Evolutionary conservation across 2,888 invertebrate genomes (phyloP).

Genomic region (Papilio demoleus): DNA sequence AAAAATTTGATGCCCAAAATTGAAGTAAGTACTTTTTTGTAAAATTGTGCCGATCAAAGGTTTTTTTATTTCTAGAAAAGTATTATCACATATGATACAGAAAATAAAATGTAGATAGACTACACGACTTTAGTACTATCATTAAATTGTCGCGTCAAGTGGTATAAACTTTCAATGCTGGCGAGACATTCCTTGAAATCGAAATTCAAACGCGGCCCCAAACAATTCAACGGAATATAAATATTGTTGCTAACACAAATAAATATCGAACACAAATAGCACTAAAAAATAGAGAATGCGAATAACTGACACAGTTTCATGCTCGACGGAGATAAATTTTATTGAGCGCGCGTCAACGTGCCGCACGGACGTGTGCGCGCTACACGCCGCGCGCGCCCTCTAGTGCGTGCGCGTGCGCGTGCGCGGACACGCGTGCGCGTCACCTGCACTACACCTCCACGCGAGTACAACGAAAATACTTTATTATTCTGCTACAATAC

Average conservation of each 20-base stretch:
- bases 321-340: slow-evolving; percentile 55
- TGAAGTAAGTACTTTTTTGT: too few relatives aligned
- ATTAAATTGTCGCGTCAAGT: too few relatives aligned
- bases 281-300: slow-evolving; percentile 64
- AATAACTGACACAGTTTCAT: slow-evolving; percentile 69
- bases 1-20: too few relatives aligned
- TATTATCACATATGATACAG: too few relatives aligned
- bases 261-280: slow-evolving; percentile 64
- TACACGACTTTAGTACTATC: too few relatives aligned
- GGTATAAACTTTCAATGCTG: not conserved
- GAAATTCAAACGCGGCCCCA: slow-evolving; percentile 30
- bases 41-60: too few relatives aligned
- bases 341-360: slow-evolving; percentile 50
- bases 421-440: not conserved
- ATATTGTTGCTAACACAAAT: slow-evolving; percentile 56
- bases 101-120: too few relatives aligned
- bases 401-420: not conserved
- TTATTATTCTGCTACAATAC: slow-evolving; percentile 48
- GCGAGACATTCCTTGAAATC: slow-evolving; percentile 13
- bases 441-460: slow-evolving; percentile 34
- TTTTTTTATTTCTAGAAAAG: too few relatives aligned
- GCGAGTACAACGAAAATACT: slow-evolving; percentile 25
- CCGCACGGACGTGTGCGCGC: slow-evolving; percentile 27
- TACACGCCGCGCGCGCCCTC: slow-evolving; percentile 12
- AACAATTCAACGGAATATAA: slow-evolving; percentile 52